Evolutionary conservation across 92 coral and sea anemone genomes (phyloP).

Genomic region (Plumapathes pennacea): DNA sequence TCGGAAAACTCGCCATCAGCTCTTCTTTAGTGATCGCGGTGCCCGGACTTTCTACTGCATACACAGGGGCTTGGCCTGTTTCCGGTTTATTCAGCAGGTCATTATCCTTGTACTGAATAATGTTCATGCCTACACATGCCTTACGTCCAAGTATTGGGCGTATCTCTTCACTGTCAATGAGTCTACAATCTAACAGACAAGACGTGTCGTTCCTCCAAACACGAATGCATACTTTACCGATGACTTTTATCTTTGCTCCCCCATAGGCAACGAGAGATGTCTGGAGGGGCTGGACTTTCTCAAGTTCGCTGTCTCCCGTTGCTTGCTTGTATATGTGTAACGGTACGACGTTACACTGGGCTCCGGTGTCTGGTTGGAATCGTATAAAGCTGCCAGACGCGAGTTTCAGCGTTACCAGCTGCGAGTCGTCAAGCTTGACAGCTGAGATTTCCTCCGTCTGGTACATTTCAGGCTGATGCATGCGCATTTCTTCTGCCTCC

Average conservation of each 20-base stretch:
- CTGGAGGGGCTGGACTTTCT: background rate
- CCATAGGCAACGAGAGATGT: conserved; percentile 7
- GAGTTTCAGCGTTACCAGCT: conserved; percentile 4
- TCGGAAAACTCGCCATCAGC: conserved; percentile 16
- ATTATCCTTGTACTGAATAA: conserved; percentile 7
- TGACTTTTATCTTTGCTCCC: conserved; percentile 4
- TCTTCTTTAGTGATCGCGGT: conserved; percentile 17
- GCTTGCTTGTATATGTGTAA: conserved; percentile 11
- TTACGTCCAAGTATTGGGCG: conserved; percentile 3
- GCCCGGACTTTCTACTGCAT: conserved; percentile 3
- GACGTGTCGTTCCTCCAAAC: conserved; percentile 8
- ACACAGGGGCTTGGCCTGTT: conserved; percentile 4
- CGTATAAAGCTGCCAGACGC: conserved; percentile 5
- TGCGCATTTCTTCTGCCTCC: too few species aligned
- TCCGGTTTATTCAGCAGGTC: conserved; percentile 1
- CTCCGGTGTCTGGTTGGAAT: conserved; percentile 3
- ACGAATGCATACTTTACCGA: conserved; percentile 9
- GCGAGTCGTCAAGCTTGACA: too few species aligned
- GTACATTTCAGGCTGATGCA: too few species aligned
- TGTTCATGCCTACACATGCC: conserved; percentile 14
- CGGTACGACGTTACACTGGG: conserved; percentile 7
- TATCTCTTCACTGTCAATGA: conserved; percentile 8
- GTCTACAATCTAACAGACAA: conserved; percentile 3
- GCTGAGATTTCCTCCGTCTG: too few species aligned
- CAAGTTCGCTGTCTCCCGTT: conserved; percentile 1